Evolutionary conservation across 2,888 invertebrate species (phyloP), one percentile per base, ranked within the genome.

Genomic region (Parnassius mnemosyne): DNA sequence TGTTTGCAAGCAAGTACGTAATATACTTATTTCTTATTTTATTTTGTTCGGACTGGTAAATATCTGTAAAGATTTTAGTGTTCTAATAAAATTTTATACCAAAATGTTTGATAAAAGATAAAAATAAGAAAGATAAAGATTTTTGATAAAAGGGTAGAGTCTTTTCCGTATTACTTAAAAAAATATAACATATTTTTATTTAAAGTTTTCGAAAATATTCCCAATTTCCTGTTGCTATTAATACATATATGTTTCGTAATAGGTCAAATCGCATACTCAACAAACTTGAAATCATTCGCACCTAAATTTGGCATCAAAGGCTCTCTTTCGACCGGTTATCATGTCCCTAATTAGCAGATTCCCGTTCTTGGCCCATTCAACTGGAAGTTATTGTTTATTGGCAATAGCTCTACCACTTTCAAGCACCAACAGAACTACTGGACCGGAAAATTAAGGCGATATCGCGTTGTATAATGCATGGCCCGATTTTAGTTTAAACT

Each of bases 341-440:
- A 79, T 79, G 84, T 79, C 84, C 88, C 84, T 90, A 90, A 90
- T 90, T 90, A 90, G 87, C 87, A 80, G 81, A 83, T 81, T 79
- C 84, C 81, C 84, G 83, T 80, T 82, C 81, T 76, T 67, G 69
- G 73, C 65, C 75, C 83, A 74, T 72, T 81, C 85, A 74, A 66
- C 79, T 78, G 89, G 88, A 90, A 91, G 84, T 87, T 85, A 91
- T 90, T 90, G 90, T 87, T 89, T 90, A 91, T 89, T 88, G 89
- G 85, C 82, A 85, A 82, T 83, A 85, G 82, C 85, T 81, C 71
- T 77, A 72, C 76, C 78, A 78, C 70, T 74, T 74, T 72, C 75
- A 72, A 74, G 77, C 75, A 74, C 78, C 76, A 74, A 70, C 72
- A 67, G 70, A 75, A 73, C 76, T 78, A 83, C 71, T 84, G 85